Percentiles rank a stretch among this genome's conserved stretches.
phyloP scores from a whole-genome alignment of 2,113 vertebrate genomes.

The Murina feae region DNA sequence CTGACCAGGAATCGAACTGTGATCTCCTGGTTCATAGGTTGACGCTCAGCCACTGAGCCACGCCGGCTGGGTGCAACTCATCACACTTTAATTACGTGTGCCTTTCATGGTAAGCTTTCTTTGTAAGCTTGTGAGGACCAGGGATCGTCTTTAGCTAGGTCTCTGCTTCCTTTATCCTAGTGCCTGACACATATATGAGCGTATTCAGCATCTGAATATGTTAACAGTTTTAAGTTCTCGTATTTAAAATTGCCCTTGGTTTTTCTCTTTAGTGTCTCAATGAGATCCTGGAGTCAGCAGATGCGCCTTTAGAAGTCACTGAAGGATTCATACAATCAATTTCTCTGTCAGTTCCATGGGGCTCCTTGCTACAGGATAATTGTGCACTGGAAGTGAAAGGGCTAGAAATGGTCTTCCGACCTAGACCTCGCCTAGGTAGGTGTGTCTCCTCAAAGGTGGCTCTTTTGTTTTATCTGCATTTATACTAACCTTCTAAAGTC shows the following conservation, averaged over 20 bases:
- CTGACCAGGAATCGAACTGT: too few species aligned
- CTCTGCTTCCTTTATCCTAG: background rate
- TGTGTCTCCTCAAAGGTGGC: background rate
- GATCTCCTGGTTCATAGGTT: too few species aligned
- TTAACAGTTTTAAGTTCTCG: background rate
- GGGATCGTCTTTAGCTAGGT: background rate
- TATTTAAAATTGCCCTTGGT: background rate
- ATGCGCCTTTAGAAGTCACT: conserved; percentile 94
- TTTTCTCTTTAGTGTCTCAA: conserved; percentile 89
- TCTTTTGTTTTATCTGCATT: background rate
- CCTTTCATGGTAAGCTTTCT: background rate
- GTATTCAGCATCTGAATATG: background rate
- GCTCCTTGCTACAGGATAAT: conserved; percentile 93
- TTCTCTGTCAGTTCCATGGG: conserved; percentile 94
- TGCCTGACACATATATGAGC: background rate
- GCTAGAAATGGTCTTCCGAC: conserved; percentile 93
- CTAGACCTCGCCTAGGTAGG: conserved; percentile 92
- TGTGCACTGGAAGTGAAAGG: conserved; percentile 95
- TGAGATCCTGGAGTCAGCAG: conserved; percentile 94
- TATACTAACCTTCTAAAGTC: background rate
- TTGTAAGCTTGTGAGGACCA: background rate
- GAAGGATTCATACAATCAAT: conserved; percentile 97
- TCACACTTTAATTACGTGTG: background rate
- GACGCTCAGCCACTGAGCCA: too few species aligned
- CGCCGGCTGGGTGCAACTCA: background rate